Conservation (phyloP, 2,113 vertebrate genomes). For the Synodontis membranacea region DNA sequence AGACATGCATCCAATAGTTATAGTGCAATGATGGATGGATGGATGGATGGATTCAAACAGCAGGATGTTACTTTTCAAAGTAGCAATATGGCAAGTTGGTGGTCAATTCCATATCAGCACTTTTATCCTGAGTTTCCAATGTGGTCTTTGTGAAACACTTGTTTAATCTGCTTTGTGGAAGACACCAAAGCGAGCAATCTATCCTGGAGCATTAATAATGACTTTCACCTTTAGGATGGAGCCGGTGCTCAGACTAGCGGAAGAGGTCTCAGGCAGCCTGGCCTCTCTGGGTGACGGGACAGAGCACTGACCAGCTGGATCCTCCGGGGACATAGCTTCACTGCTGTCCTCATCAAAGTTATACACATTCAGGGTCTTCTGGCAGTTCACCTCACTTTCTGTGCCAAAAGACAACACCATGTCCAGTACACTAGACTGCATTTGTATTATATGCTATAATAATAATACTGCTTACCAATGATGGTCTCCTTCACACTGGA, state of each 20-base stretch:
- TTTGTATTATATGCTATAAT: neutral
- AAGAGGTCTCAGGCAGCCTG: constrained; percentile 78
- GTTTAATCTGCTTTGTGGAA: neutral
- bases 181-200: neutral
- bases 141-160: neutral
- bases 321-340: constrained; percentile 90
- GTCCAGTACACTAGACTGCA: neutral
- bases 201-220: neutral
- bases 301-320: constrained; percentile 88
- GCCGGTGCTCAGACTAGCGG: constrained; percentile 66
- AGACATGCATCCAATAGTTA: neutral
- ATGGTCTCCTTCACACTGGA: constrained; percentile 91
- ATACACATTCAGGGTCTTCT: constrained; percentile 78
- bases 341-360: constrained; percentile 90
- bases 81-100: neutral
- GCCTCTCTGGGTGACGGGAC: constrained; percentile 84
- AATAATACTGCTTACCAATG: constrained; percentile 76
- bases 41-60: neutral
- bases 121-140: constrained; percentile 10
- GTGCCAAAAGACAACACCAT: constrained; percentile 31
- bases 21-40: neutral
- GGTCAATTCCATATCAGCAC: neutral
- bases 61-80: neutral
- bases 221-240: constrained; percentile 70
- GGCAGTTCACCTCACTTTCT: constrained; percentile 81